Conservation (phyloP, 2,888 invertebrate species). For the Gibbula magus region DNA sequence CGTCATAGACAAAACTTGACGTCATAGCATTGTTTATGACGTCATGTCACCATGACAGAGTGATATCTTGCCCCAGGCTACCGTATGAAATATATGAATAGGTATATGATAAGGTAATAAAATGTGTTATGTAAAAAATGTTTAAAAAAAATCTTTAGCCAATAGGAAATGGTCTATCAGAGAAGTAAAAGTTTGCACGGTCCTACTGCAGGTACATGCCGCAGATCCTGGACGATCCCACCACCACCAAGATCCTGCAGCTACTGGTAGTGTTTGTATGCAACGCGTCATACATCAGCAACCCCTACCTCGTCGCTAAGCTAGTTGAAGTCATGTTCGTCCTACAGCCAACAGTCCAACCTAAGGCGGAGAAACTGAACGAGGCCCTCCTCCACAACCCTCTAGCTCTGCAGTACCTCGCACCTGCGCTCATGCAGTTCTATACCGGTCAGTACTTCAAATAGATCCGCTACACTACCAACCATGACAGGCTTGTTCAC, state of each 20-base stretch:
- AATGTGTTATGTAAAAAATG: too few relatives aligned
- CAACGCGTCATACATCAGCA: slow-evolving; percentile 93
- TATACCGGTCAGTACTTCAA: slow-evolving; percentile 83
- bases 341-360: slow-evolving; percentile 78
- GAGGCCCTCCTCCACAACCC: slow-evolving; percentile 91
- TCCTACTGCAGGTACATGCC: slow-evolving; percentile 50
- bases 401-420: slow-evolving; percentile 86
- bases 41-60: too few relatives aligned
- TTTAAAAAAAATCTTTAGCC: too few relatives aligned
- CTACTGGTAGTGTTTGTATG: slow-evolving; percentile 94
- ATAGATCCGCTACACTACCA: too few relatives aligned
- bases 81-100: too few relatives aligned
- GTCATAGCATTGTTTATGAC: too few relatives aligned
- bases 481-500: too few relatives aligned
- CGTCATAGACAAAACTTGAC: too few relatives aligned
- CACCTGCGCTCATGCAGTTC: slow-evolving; percentile 96
- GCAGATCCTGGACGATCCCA: slow-evolving; percentile 49
- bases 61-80: too few relatives aligned
- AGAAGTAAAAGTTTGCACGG: neutral
- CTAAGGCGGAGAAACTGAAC: slow-evolving; percentile 78
- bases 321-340: slow-evolving; percentile 88
- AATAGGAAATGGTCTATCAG: too few relatives aligned
- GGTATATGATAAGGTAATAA: too few relatives aligned
- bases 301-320: slow-evolving; percentile 97
- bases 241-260: slow-evolving; percentile 81